phyloP scores from a whole-genome alignment of 2,797 vertebrate genomes.

The Furcifer pardalis region DNA sequence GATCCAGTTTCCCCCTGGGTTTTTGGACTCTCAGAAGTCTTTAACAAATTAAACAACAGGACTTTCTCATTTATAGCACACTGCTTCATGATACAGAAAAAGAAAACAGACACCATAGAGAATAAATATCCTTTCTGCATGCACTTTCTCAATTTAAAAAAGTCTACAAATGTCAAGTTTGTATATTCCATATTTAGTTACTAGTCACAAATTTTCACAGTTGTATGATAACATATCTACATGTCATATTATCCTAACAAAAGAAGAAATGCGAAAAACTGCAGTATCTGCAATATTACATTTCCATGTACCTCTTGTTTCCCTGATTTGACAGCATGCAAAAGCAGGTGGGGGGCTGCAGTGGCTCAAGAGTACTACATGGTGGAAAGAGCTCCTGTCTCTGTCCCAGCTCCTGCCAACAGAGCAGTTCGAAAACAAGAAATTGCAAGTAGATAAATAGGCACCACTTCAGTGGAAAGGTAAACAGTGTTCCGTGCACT shows the following conservation, averaged over 20 bases:
- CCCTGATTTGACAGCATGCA: no score
- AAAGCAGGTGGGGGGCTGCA: no score
- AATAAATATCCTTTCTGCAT: not conserved
- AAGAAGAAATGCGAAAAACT: not conserved
- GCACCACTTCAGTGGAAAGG: no score
- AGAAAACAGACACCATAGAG: not conserved
- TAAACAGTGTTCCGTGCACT: no score
- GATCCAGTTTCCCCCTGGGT: not conserved
- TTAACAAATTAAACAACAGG: not conserved
- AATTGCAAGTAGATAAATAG: no score
- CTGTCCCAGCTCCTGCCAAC: no score
- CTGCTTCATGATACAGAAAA: not conserved
- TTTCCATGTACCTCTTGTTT: not conserved
- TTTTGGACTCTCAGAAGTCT: conserved; percentile 30
- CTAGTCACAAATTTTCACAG: not conserved
- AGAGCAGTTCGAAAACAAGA: no score
- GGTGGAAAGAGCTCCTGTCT: no score
- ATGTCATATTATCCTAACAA: not conserved
- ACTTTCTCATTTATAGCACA: not conserved
- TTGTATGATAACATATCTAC: not conserved
- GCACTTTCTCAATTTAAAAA: not conserved
- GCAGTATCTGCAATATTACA: not conserved
- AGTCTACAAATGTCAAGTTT: not conserved
- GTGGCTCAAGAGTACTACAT: no score
- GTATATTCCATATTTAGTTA: conserved; percentile 7